These are phyloP conservation scores for Heliopora coerulea DNA, from an alignment of 92 coral and sea anemone genomes.

Conservation along the genomic window DNA sequence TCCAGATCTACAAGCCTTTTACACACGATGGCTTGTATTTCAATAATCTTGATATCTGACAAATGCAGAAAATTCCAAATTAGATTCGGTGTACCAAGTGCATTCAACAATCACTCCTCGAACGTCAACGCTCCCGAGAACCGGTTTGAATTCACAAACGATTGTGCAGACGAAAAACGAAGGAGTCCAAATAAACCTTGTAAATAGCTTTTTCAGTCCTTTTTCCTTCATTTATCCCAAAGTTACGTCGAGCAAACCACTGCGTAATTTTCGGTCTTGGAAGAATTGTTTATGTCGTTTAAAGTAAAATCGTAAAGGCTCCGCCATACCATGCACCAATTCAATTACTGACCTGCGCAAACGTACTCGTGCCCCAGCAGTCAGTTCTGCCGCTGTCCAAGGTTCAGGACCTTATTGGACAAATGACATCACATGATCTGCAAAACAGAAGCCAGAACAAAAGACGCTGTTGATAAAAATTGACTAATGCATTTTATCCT, in stretches of 20 bases:
- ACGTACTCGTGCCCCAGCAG: constrained; percentile 47
- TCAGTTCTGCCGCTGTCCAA: constrained; percentile 42
- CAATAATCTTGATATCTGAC: constrained; percentile 35
- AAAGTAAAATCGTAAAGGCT: constrained; percentile 36
- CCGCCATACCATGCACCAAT: constrained; percentile 43
- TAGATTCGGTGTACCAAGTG: constrained; percentile 16
- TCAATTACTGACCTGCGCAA: constrained; percentile 43
- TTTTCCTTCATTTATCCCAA: constrained; percentile 40
- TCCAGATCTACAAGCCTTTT: constrained; percentile 30
- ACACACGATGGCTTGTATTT: constrained; percentile 38
- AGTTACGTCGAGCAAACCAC: constrained; percentile 18
- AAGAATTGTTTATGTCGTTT: constrained; percentile 45
- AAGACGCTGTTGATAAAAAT: constrained; percentile 19
- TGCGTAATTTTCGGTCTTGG: constrained; percentile 26
- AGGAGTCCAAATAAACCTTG: constrained; percentile 26
- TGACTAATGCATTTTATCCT: constrained; percentile 3
- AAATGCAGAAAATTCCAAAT: constrained; percentile 29
- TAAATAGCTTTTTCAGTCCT: constrained; percentile 3
- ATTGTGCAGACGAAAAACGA: constrained; percentile 21
- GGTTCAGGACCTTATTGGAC: constrained; percentile 19
- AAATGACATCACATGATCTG: constrained; percentile 17
- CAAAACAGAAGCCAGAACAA: constrained; percentile 27
- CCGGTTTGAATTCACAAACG: constrained; percentile 32
- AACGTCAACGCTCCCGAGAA: constrained; percentile 36
- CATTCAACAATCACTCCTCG: constrained; percentile 26